Base-by-base conservation (phyloP, 2,113 vertebrate genomes). In the Arizona elegans region DNA sequence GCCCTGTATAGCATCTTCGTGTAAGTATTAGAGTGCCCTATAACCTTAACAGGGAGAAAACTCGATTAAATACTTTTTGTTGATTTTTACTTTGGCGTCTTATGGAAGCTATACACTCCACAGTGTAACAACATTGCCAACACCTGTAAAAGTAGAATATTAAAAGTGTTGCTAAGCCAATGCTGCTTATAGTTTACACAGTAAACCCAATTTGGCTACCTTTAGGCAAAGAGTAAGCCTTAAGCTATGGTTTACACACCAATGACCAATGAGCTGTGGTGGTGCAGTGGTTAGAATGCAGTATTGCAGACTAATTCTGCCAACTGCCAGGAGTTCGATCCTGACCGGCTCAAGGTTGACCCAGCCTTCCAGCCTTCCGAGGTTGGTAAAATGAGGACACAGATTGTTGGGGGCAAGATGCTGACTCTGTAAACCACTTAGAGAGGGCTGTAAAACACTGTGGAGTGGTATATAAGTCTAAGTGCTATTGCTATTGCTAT, bases 1-100 rank as follows among this genome's bases (percentile, higher is more conserved):
- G 97, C 98, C 89, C 94, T 98, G 52, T 99, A 98, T 55, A 98
- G 98, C 92, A 85, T 98, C 62, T 96, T 98, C 62, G 87, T 93
- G 99, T 99, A 94, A 98, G 98, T 98, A 38, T 38, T 38, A 19
- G 15, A 81, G n/a, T 21, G 3, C n/a, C 33, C 17, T 81, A 19
- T 38, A 21, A 81, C 33, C 17, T 81, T 43, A 81, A 43, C 33
- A 21, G 75, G 75, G 33, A 81, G n/a, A 19, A 70, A 52, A 23
- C 8, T 38, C 21, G 9, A 7, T 58, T 24, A 26, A 47, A 3
- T n/a, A 21, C 86, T 59, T 11, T 62, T 43, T 52, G 29, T 55
- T 33, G 33, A 21, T 3, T 38, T 81, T 81, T 33, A 81, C 17
- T 24, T 55, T 54, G 52, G 3, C 8, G 17, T 13, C 55, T 26